phyloP scores from a whole-genome alignment of 2,888 invertebrate genomes.

The Chromoteleia sp. region DNA sequence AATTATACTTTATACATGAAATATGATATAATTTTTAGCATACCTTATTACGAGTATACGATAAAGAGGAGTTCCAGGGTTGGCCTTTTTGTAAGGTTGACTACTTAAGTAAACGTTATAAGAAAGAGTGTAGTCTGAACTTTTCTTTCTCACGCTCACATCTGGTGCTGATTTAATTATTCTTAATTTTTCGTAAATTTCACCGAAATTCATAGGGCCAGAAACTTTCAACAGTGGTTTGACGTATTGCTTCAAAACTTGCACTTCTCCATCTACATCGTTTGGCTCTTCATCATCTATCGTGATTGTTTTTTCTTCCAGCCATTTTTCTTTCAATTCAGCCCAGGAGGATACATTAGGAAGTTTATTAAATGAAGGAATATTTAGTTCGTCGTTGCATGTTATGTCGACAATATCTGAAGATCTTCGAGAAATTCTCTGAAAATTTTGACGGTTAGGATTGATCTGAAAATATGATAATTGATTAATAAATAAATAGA shows the following conservation, averaged over 20 bases:
- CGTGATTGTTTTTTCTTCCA: conserved; percentile 81
- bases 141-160: conserved; percentile 77
- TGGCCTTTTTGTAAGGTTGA: conserved; percentile 78
- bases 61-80: conserved; percentile 80
- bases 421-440: conserved; percentile 20
- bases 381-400: conserved; percentile 37
- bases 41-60: conserved; percentile 80
- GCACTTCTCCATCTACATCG: conserved; percentile 76
- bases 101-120: conserved; percentile 80
- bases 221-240: conserved; percentile 77
- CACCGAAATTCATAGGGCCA: conserved; percentile 74
- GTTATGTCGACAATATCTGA: conserved; percentile 47
- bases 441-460: conserved; percentile 19
- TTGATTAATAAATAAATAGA: not conserved
- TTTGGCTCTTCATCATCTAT: conserved; percentile 81
- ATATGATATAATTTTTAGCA: conserved; percentile 21
- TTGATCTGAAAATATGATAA: conserved; percentile 28
- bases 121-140: conserved; percentile 78
- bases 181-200: conserved; percentile 78
- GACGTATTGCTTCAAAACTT: conserved; percentile 77
- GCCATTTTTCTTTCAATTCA: conserved; percentile 81
- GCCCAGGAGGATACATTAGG: conserved; percentile 78
- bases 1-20: too few species aligned
- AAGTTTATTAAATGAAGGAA: conserved; percentile 75
- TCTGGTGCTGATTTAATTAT: conserved; percentile 81